Base-by-base conservation (phyloP, 2,113 vertebrate genomes). In the Apus apus region DNA sequence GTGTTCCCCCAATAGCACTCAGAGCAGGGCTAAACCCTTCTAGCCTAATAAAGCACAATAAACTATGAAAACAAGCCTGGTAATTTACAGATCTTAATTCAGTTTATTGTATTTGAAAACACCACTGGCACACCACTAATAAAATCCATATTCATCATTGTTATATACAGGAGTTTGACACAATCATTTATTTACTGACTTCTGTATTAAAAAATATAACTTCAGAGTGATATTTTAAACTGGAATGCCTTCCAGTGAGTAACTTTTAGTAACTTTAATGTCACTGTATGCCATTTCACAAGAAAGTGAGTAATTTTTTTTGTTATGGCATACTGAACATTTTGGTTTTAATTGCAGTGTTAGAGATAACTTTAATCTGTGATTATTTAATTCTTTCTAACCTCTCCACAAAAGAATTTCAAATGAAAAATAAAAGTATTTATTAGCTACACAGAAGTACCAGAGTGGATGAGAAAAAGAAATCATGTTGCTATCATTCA, bases 101-200 rank as follows among this genome's bases (percentile, higher is more conserved):
- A 91, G 67, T 50, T 89, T 88, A 91, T 67, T 90, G 84, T 91
- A 68, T 77, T 67, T 71, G 43, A 90, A 82, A 92, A 87, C 66
- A 87, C n/a, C 53, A 90, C 54, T 62, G 68, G 71, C 91, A 72
- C 62, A 70, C 34, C 82, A 19, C 27, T 85, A 94, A 56, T 15
- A 57, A 29, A 48, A 45, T 27, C 57, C 66, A 66, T 68, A 32
- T 85, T 93, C 91, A 82, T 56, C 34, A 71, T 70, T 64, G 79
- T 79, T 93, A 36, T 34, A 56, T 82, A 72, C 27, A 89, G 73
- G 50, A 89, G 46, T 88, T 61, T 93, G 62, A 76, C 81, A 85
- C 65, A 54, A 51, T 87, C 1, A 34, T 92, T 90, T 89, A 94
- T 89, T 92, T 95, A 70, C 82, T 90, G 51, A 92, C 38, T 36